These are phyloP conservation scores for Hyperoodon ampullatus DNA, from an alignment of 2,113 vertebrate species.

Conservation along the genomic window DNA sequence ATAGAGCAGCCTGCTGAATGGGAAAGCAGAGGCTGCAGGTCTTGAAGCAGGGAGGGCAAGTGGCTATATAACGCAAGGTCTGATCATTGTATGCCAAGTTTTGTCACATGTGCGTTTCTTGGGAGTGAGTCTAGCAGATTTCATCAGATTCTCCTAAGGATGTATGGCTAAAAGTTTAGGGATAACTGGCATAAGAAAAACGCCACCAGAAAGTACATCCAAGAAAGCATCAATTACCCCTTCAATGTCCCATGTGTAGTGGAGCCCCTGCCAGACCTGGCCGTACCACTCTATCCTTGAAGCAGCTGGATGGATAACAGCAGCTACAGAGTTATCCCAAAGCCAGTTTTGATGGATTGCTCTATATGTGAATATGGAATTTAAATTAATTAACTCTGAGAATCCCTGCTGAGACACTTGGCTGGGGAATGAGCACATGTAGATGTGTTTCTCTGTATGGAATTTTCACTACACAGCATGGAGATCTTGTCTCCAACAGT, in stretches of 20 bases:
- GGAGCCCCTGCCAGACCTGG: not conserved
- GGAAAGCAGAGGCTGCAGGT: not conserved
- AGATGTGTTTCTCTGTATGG: conserved; percentile 38
- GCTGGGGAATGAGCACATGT: not conserved
- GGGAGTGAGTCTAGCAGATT: not conserved
- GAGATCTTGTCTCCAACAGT: not conserved
- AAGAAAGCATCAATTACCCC: not conserved
- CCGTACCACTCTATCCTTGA: conserved; percentile 26
- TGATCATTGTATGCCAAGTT: not conserved
- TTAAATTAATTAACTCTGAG: conserved; percentile 70
- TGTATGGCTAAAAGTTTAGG: not conserved
- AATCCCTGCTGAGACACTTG: conserved; percentile 67
- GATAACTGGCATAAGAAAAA: not conserved
- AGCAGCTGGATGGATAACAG: conserved; percentile 54
- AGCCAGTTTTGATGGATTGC: conserved; percentile 68
- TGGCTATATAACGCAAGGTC: conserved; percentile 41
- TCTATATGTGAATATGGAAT: conserved; percentile 61
- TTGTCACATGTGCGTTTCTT: not conserved
- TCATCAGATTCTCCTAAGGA: not conserved
- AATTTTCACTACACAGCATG: not conserved
- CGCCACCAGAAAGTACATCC: not conserved
- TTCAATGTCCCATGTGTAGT: rapidly evolving
- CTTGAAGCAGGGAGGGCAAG: conserved; percentile 37
- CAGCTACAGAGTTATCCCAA: conserved; percentile 60
- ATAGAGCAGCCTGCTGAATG: not conserved